A percentile compares a stretch with the other conserved stretches of the same genome.
Conservation (phyloP, 2,113 vertebrate species). For the Myodes glareolus region DNA sequence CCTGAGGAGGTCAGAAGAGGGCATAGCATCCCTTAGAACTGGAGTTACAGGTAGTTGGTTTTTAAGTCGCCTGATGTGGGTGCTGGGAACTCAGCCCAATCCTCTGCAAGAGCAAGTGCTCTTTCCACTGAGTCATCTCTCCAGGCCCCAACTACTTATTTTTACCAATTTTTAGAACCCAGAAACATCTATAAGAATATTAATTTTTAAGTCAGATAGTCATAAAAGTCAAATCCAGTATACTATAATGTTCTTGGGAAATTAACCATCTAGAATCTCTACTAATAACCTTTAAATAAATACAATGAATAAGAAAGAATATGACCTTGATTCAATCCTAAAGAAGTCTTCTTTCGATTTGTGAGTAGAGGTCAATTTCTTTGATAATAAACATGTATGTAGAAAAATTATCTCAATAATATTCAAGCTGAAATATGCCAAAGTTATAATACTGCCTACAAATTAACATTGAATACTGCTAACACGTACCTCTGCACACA, state of each 20-base stretch:
- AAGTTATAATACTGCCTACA: background rate
- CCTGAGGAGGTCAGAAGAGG: background rate
- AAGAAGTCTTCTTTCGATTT: background rate
- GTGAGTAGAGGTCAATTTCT: slow-evolving; percentile 27
- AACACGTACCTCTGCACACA: slow-evolving; percentile 95
- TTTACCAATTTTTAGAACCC: slow-evolving; percentile 15
- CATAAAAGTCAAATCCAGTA: slow-evolving; percentile 20
- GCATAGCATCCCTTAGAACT: background rate
- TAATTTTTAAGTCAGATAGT: background rate
- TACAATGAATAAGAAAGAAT: background rate
- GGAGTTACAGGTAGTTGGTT: background rate
- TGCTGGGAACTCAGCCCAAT: background rate
- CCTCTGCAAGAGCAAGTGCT: background rate
- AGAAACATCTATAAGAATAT: slow-evolving; percentile 5
- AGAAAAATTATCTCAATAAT: slow-evolving; percentile 29
- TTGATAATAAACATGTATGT: background rate
- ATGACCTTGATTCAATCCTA: slow-evolving; percentile 34
- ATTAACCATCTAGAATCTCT: slow-evolving; percentile 14
- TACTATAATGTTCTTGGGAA: slow-evolving; percentile 8
- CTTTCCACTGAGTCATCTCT: background rate
- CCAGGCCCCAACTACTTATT: background rate
- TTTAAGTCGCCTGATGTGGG: background rate
- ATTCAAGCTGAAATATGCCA: background rate
- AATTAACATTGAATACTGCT: slow-evolving; percentile 56
- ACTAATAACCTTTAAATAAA: slow-evolving; percentile 36